Evolutionary conservation across 2,113 vertebrate genomes (phyloP).

Genomic region (Leptodactylus fuscus): DNA sequence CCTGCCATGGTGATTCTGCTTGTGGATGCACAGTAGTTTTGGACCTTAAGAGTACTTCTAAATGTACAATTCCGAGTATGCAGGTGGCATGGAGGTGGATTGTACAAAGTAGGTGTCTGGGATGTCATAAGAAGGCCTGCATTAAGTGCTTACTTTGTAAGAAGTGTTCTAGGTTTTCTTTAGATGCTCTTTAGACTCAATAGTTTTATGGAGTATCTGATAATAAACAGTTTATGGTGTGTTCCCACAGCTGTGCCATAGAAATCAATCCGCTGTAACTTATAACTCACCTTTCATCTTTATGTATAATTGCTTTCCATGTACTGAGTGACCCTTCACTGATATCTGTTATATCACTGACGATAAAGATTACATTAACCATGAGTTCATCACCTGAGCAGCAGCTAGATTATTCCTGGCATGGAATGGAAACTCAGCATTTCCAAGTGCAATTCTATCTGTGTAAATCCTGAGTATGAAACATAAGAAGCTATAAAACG

Average conservation of each 20-base stretch:
- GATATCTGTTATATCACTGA: neutral
- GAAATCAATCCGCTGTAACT: neutral
- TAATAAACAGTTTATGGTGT: constrained; percentile 36
- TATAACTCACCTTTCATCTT: constrained; percentile 20
- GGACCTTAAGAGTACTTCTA: no score
- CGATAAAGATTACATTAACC: neutral
- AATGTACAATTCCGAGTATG: no score
- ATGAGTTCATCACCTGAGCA: neutral
- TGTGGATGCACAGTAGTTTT: no score
- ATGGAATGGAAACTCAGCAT: neutral
- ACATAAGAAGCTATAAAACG: no score
- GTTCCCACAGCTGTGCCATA: neutral
- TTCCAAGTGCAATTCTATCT: neutral
- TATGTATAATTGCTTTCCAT: neutral
- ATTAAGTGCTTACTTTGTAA: neutral
- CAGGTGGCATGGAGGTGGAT: no score
- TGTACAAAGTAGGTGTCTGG: no score
- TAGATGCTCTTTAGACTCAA: constrained; percentile 37
- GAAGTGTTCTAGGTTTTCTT: neutral
- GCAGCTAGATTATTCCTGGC: neutral
- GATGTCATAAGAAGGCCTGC: no score
- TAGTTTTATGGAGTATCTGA: constrained; percentile 6
- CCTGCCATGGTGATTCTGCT: no score
- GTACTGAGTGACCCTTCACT: neutral
- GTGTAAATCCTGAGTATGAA: neutral